phyloP scores from a whole-genome alignment of 2,888 invertebrate species.

The Plagodis pulveraria region DNA sequence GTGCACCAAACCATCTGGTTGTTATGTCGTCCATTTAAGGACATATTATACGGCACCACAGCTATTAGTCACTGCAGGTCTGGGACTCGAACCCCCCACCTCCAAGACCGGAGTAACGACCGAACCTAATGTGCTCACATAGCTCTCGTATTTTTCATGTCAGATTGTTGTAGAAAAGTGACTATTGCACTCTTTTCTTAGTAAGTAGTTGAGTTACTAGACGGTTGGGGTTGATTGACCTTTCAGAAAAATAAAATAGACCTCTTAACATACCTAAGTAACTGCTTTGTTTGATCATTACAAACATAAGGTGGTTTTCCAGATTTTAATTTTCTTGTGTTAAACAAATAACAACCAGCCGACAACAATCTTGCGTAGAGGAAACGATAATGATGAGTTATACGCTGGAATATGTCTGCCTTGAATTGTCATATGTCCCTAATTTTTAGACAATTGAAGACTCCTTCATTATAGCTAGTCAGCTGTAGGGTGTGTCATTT shows the following conservation, averaged over 20 bases:
- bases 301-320: too few relatives aligned
- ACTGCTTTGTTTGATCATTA: too few relatives aligned
- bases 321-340: too few relatives aligned
- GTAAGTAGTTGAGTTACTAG: not conserved
- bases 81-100: constrained; percentile 54
- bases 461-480: too few relatives aligned
- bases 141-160: constrained; percentile 68
- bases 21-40: constrained; percentile 58
- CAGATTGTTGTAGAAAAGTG: constrained; percentile 59
- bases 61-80: constrained; percentile 62
- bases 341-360: too few relatives aligned
- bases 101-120: constrained; percentile 64
- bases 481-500: too few relatives aligned
- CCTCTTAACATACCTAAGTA: too few relatives aligned
- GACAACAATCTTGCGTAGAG: too few relatives aligned
- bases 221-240: not conserved
- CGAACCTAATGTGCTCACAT: constrained; percentile 65
- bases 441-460: too few relatives aligned
- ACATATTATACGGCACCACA: constrained; percentile 60
- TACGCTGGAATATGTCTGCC: too few relatives aligned
- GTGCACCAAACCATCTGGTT: constrained; percentile 49
- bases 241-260: not conserved
- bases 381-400: too few relatives aligned
- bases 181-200: constrained; percentile 33
- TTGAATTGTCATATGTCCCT: too few relatives aligned